Conservation (phyloP, 2,797 vertebrate species). For the Cryptoblepharus egeriae region DNA sequence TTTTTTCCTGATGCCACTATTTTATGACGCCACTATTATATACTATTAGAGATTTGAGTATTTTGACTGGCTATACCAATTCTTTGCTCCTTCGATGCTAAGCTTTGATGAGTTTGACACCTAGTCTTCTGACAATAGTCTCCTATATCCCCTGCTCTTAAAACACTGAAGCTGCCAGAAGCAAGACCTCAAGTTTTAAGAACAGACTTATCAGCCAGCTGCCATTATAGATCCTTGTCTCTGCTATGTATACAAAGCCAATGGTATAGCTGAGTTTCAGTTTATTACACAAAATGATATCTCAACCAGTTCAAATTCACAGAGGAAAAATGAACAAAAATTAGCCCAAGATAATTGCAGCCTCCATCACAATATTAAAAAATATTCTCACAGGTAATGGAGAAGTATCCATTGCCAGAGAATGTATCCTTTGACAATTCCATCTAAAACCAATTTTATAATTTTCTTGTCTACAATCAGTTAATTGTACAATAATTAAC, state of each 20-base stretch:
- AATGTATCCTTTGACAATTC: neutral
- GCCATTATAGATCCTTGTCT: neutral
- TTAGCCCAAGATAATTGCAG: neutral
- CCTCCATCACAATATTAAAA: neutral
- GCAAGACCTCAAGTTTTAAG: neutral
- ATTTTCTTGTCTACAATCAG: too few species aligned
- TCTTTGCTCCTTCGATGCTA: neutral
- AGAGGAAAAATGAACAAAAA: neutral
- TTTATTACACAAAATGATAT: neutral
- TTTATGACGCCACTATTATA: neutral
- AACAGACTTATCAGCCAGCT: neutral
- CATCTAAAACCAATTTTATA: too few species aligned
- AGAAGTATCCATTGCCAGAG: too few species aligned
- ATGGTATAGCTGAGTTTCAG: neutral
- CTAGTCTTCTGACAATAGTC: neutral
- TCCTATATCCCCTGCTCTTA: neutral
- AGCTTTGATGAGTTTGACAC: neutral
- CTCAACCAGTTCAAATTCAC: neutral
- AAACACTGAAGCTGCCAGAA: neutral
- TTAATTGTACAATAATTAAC: too few species aligned
- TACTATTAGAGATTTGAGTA: neutral
- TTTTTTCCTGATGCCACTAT: neutral
- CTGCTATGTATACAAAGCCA: neutral
- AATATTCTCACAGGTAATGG: too few species aligned
- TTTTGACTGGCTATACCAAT: neutral